Conservation (phyloP, 2,888 invertebrate genomes). For the Aromia moschata region DNA sequence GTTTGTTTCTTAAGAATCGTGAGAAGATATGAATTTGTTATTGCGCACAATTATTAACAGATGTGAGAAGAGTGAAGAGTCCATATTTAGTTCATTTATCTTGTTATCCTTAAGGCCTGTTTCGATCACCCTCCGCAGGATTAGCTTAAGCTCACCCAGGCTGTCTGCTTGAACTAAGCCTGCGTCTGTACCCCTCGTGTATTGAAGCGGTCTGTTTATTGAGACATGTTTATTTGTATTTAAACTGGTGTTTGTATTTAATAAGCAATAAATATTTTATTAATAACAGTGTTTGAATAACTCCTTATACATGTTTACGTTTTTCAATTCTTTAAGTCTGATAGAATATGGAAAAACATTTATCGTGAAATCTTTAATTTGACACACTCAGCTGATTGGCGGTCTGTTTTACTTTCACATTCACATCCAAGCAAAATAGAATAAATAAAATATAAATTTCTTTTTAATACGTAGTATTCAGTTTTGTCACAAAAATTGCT, state of each 20-base stretch:
- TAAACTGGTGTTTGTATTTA: conserved; percentile 44
- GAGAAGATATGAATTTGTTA: not conserved
- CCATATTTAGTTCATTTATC: conserved; percentile 1
- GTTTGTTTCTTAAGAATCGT: not conserved
- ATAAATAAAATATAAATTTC: too few relatives aligned
- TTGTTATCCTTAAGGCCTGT: conserved; percentile 5
- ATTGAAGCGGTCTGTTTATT: conserved; percentile 31
- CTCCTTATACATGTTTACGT: too few relatives aligned
- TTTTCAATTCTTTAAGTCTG: too few relatives aligned
- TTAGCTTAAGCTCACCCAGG: conserved; percentile 17
- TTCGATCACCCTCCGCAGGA: conserved; percentile 16
- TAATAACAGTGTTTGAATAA: not conserved
- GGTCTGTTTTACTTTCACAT: too few relatives aligned
- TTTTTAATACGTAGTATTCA: too few relatives aligned
- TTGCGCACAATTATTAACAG: not conserved
- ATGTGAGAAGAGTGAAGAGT: conserved; percentile 11
- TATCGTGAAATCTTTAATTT: too few relatives aligned
- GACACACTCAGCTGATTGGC: too few relatives aligned
- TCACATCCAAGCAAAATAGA: too few relatives aligned
- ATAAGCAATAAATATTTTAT: conserved; percentile 36
- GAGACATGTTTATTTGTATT: conserved; percentile 39
- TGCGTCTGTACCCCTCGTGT: conserved; percentile 13
- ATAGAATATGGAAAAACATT: too few relatives aligned
- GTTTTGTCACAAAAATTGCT: too few relatives aligned
- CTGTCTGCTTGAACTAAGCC: conserved; percentile 23